phyloP scores from a whole-genome alignment of 2,113 vertebrate genomes.

The Dicerorhinus sumatrensis region DNA sequence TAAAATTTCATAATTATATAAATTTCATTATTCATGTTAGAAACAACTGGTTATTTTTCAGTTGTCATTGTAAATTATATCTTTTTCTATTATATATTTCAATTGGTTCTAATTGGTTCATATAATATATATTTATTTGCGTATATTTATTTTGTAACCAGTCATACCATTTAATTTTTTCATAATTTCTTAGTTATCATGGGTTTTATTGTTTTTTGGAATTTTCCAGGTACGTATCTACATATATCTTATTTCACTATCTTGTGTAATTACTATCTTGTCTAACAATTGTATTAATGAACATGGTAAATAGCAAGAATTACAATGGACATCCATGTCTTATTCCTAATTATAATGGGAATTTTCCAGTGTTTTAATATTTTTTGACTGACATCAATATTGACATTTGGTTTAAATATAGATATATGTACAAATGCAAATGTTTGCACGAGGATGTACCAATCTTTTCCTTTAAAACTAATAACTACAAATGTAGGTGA shows the following conservation, averaged over 20 bases:
- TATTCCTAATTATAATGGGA: no score
- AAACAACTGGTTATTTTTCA: not conserved
- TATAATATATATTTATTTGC: not conserved
- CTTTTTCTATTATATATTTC: constrained; percentile 23
- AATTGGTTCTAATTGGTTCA: not conserved
- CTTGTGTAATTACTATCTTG: not conserved
- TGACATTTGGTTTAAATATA: no score
- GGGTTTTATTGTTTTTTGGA: not conserved
- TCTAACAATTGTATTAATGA: not conserved
- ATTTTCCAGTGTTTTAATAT: no score
- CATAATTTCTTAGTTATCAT: not conserved
- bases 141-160: not conserved
- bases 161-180: not conserved
- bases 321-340: not conserved
- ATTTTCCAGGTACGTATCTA: not conserved
- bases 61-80: not conserved
- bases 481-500: no score
- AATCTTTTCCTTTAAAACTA: no score
- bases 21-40: not conserved
- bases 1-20: constrained; percentile 17
- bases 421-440: no score
- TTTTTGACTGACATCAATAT: no score
- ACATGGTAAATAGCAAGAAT: not conserved
- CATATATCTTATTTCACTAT: not conserved
- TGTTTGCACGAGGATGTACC: no score